Percentiles rank a stretch among this genome's conserved stretches.
Evolutionary conservation across 2,888 invertebrate species (phyloP).

Genomic region (Ferdinandea cuprea): DNA sequence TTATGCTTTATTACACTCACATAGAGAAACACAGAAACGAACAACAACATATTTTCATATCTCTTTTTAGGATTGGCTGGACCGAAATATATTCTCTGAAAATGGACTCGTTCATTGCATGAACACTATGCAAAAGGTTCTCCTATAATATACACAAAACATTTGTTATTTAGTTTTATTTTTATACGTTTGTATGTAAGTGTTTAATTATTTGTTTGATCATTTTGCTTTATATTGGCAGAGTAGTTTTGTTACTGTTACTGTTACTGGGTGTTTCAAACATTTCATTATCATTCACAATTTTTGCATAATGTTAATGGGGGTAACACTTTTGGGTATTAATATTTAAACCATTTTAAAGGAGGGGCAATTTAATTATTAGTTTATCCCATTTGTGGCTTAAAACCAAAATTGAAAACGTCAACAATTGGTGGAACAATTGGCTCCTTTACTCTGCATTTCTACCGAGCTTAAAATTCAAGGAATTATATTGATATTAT

Average conservation of each 20-base stretch:
- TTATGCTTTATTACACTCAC: slow-evolving; percentile 38
- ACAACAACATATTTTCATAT: slow-evolving; percentile 69
- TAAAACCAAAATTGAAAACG: too few species aligned
- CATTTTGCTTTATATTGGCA: slow-evolving; percentile 40
- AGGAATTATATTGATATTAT: too few species aligned
- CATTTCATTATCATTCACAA: slow-evolving; percentile 8
- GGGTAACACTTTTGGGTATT: too few species aligned
- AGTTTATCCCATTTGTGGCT: too few species aligned
- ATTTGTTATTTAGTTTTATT: slow-evolving; percentile 20
- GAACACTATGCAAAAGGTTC: slow-evolving; percentile 83
- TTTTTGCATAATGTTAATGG: too few species aligned
- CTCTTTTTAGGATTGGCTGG: slow-evolving; percentile 83
- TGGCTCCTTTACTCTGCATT: too few species aligned
- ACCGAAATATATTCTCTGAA: slow-evolving; percentile 82
- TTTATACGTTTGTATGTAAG: too few species aligned
- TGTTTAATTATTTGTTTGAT: slow-evolving; percentile 38
- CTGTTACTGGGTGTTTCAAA: too few species aligned
- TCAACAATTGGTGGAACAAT: too few species aligned
- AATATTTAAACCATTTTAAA: too few species aligned
- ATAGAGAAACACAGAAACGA: slow-evolving; percentile 36
- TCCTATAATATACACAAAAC: slow-evolving; percentile 27
- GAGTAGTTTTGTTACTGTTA: slow-evolving; percentile 34
- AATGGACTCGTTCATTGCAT: slow-evolving; percentile 83
- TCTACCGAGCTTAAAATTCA: too few species aligned
- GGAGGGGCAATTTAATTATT: too few species aligned